phyloP scores from a whole-genome alignment of 1,140 invertebrate genomes.

The Cephus cinctus region DNA sequence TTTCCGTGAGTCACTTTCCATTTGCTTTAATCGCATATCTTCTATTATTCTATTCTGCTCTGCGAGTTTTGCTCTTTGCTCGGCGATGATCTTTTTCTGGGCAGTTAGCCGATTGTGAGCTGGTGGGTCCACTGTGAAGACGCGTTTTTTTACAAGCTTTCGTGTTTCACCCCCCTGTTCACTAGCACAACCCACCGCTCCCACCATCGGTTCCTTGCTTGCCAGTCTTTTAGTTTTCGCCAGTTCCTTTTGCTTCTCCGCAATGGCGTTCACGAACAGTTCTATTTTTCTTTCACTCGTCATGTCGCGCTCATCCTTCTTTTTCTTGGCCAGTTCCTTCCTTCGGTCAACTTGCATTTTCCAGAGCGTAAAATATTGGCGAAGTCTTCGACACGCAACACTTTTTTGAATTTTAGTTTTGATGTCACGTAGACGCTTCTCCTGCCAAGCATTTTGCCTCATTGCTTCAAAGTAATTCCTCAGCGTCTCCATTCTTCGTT shows the following conservation, averaged over 20 bases:
- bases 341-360: not conserved
- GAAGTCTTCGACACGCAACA: slow-evolving; percentile 19
- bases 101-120: slow-evolving; percentile 33
- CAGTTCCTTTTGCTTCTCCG: slow-evolving; percentile 38
- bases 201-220: slow-evolving; percentile 7
- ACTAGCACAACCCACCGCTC: not conserved
- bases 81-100: slow-evolving; percentile 45
- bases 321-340: not conserved
- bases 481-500: slow-evolving; percentile 22
- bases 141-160: slow-evolving; percentile 5
- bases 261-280: slow-evolving; percentile 39
- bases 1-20: slow-evolving; percentile 33
- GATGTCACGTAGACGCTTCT: slow-evolving; percentile 27
- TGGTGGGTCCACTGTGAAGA: slow-evolving; percentile 21
- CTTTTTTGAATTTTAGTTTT: slow-evolving; percentile 26
- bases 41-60: slow-evolving; percentile 46
- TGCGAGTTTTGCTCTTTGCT: slow-evolving; percentile 40
- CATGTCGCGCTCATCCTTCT: not conserved
- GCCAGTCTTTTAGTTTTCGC: slow-evolving; percentile 9
- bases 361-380: slow-evolving; percentile 8
- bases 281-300: slow-evolving; percentile 43
- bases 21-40: slow-evolving; percentile 43
- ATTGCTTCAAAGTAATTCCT: slow-evolving; percentile 28
- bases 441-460: slow-evolving; percentile 20
- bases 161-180: not conserved